phyloP scores from a whole-genome alignment of 2,888 invertebrate genomes.

The Pammene aurita region DNA sequence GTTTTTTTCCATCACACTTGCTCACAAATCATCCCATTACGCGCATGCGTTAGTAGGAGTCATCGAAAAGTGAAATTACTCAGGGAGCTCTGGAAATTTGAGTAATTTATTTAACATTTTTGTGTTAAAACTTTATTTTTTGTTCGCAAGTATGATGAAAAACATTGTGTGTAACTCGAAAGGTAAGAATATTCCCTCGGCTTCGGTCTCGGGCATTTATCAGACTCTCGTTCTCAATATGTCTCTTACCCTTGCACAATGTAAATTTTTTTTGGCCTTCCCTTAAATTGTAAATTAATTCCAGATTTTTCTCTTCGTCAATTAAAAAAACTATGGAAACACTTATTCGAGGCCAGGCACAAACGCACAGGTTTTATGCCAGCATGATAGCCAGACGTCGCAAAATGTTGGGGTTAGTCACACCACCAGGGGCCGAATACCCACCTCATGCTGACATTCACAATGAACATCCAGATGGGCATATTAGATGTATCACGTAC shows the following conservation, averaged over 20 bases:
- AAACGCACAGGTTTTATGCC: slow-evolving; percentile 89
- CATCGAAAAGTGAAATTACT: no score
- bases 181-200: no score
- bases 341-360: slow-evolving; percentile 86
- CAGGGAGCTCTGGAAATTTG: no score
- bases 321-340: slow-evolving; percentile 86
- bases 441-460: slow-evolving; percentile 61
- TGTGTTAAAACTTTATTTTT: no score
- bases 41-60: no score
- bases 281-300: slow-evolving; percentile 44
- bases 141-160: no score
- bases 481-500: slow-evolving; percentile 74
- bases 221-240: no score
- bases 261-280: not conserved
- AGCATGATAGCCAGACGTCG: slow-evolving; percentile 85
- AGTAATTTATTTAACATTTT: no score
- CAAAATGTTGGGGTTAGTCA: slow-evolving; percentile 60
- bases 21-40: no score
- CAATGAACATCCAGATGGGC: slow-evolving; percentile 68
- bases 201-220: no score
- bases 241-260: no score
- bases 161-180: no score
- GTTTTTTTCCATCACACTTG: not conserved
- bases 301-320: slow-evolving; percentile 84
- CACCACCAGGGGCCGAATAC: slow-evolving; percentile 63